phyloP scores from a whole-genome alignment of 2,888 invertebrate genomes.

The Hirudinaria manillensis region DNA sequence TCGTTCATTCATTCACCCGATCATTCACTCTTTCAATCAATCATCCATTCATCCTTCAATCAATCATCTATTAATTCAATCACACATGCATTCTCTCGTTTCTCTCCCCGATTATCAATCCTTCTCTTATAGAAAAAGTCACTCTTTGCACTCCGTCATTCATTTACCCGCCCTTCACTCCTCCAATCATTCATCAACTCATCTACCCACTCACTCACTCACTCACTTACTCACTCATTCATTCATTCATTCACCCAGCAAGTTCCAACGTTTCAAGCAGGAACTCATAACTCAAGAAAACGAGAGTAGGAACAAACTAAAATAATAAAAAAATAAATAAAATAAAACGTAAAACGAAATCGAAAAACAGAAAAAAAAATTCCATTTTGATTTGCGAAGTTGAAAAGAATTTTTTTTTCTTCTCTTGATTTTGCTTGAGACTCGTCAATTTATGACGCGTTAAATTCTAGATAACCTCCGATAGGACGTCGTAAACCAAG shows the following conservation, averaged over 20 bases:
- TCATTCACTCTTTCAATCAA: not conserved
- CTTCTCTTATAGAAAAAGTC: too few relatives aligned
- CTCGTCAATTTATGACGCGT: slow-evolving; percentile 23
- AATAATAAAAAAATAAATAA: too few relatives aligned
- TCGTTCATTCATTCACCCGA: not conserved
- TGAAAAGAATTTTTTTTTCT: slow-evolving; percentile 1
- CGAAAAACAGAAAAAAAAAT: not conserved
- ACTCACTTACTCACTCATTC: too few relatives aligned
- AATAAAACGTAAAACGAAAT: too few relatives aligned
- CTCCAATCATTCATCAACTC: too few relatives aligned
- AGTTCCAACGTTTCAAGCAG: too few relatives aligned
- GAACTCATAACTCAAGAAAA: too few relatives aligned
- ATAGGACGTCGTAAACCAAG: slow-evolving; percentile 10
- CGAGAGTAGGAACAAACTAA: too few relatives aligned
- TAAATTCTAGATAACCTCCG: slow-evolving; percentile 21
- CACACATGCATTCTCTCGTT: not conserved
- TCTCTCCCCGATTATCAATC: not conserved
- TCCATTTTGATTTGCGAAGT: slow-evolving; percentile 11
- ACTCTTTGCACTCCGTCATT: too few relatives aligned
- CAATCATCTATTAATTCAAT: not conserved
- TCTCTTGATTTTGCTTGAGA: not conserved
- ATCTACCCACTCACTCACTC: too few relatives aligned
- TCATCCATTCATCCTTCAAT: not conserved
- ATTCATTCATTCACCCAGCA: too few relatives aligned
- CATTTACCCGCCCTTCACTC: too few relatives aligned